Conservation (phyloP, 2,888 invertebrate species). For the Crioceris asparagi region DNA sequence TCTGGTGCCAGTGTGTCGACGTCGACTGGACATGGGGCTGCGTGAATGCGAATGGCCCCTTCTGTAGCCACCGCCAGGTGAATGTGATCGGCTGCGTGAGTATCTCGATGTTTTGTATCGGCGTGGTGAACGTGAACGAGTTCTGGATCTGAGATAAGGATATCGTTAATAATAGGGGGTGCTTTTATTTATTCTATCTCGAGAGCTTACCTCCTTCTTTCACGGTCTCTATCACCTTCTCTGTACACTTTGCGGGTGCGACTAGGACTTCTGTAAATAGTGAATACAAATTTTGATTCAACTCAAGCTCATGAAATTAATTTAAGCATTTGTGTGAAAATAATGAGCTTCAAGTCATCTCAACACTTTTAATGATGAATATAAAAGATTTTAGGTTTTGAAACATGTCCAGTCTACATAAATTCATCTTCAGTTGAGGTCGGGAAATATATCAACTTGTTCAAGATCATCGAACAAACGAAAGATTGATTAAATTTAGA, state of each 20-base stretch:
- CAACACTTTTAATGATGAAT: too few relatives aligned
- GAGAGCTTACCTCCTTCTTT: background rate
- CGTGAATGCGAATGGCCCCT: constrained; percentile 52
- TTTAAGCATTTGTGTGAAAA: too few relatives aligned
- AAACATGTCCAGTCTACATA: background rate
- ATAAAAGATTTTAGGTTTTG: background rate
- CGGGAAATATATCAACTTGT: too few relatives aligned
- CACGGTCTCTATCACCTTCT: constrained; percentile 28
- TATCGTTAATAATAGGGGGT: too few relatives aligned
- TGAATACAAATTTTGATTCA: background rate
- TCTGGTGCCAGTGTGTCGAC: constrained; percentile 67
- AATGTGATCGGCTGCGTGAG: constrained; percentile 51
- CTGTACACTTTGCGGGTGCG: constrained; percentile 36
- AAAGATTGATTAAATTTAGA: too few relatives aligned
- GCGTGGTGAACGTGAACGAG: constrained; percentile 50
- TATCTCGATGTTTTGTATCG: constrained; percentile 46
- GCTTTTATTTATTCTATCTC: too few relatives aligned
- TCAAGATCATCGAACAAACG: too few relatives aligned
- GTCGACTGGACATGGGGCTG: constrained; percentile 73
- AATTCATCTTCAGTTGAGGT: constrained; percentile 1
- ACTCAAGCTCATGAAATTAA: background rate
- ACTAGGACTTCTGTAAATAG: constrained; percentile 33
- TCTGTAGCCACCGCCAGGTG: constrained; percentile 45
- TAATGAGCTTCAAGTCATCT: too few relatives aligned
- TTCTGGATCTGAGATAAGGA: constrained; percentile 40